Percentiles rank a stretch among this genome's conserved stretches.
Evolutionary conservation across 2,888 invertebrate genomes (phyloP).

Genomic region (Drosophila ustulata): DNA sequence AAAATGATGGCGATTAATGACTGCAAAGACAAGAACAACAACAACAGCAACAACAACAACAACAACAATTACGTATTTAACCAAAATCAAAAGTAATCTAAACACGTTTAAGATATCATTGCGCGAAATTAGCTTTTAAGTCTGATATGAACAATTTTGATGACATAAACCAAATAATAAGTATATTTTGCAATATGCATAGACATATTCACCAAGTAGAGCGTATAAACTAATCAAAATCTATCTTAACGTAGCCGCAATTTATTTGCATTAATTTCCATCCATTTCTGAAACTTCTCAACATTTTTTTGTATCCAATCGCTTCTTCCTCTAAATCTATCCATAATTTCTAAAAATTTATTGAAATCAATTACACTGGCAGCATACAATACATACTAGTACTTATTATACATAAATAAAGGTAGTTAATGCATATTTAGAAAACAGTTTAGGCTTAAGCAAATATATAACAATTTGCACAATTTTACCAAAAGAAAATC

Average conservation of each 20-base stretch:
- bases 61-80: conserved; percentile 60
- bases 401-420: conserved; percentile 32
- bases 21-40: conserved; percentile 4
- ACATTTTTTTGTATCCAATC: background rate
- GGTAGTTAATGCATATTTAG: conserved; percentile 50
- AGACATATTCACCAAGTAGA: conserved; percentile 21
- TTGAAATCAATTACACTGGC: conserved; percentile 32
- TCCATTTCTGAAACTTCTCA: background rate
- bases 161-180: conserved; percentile 27
- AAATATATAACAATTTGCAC: conserved; percentile 67
- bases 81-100: conserved; percentile 59
- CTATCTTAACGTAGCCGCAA: background rate
- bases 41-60: conserved; percentile 38
- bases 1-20: conserved; percentile 44
- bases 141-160: conserved; percentile 41
- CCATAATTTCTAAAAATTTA: conserved; percentile 1
- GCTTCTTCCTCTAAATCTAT: conserved; percentile 3
- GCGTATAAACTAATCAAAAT: conserved; percentile 38
- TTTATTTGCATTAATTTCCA: background rate
- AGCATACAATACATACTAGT: conserved; percentile 37
- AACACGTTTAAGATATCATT: conserved; percentile 29
- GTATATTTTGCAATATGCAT: conserved; percentile 40
- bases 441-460: conserved; percentile 54
- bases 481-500: conserved; percentile 65
- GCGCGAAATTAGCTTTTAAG: conserved; percentile 54